A percentile compares a stretch with the other conserved stretches of the same genome.
phyloP scores from a whole-genome alignment of 1,140 invertebrate genomes.

The Pararge aegeria region DNA sequence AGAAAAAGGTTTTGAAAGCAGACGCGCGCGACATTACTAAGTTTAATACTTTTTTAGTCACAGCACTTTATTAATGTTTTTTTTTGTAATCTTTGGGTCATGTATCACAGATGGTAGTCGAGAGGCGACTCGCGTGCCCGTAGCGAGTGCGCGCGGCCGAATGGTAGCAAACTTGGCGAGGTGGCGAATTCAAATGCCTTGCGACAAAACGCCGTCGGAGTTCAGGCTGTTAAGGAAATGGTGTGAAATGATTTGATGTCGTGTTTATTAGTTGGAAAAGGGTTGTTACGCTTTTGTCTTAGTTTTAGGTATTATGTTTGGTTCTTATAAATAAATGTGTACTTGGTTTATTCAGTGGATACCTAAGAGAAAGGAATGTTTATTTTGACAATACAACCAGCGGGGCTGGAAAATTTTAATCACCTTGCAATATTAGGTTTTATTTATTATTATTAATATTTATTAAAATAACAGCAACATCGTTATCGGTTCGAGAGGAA shows the following conservation, averaged over 20 bases:
- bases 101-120: conserved; percentile 24
- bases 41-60: background rate
- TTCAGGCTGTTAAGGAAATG: conserved; percentile 23
- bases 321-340: background rate
- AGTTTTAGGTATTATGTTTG: background rate
- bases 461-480: too few relatives aligned
- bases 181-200: conserved; percentile 8
- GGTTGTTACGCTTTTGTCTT: background rate
- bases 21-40: conserved; percentile 56
- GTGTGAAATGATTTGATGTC: conserved; percentile 16
- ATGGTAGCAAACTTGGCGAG: conserved; percentile 9
- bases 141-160: conserved; percentile 27
- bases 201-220: background rate
- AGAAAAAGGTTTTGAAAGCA: conserved; percentile 50
- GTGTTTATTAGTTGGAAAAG: conserved; percentile 19
- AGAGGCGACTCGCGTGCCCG: conserved; percentile 3
- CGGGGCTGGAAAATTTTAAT: too few relatives aligned
- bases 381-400: too few relatives aligned
- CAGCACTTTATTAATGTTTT: conserved; percentile 17
- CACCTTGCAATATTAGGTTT: too few relatives aligned
- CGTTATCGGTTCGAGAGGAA: too few relatives aligned
- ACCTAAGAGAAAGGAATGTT: too few relatives aligned
- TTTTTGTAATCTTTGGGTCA: conserved; percentile 18
- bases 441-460: too few relatives aligned
- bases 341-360: too few relatives aligned